Evolutionary conservation across 2,113 vertebrate genomes (phyloP), one percentile per base, ranked within the genome.

Genomic region (Patagioenas fasciata): DNA sequence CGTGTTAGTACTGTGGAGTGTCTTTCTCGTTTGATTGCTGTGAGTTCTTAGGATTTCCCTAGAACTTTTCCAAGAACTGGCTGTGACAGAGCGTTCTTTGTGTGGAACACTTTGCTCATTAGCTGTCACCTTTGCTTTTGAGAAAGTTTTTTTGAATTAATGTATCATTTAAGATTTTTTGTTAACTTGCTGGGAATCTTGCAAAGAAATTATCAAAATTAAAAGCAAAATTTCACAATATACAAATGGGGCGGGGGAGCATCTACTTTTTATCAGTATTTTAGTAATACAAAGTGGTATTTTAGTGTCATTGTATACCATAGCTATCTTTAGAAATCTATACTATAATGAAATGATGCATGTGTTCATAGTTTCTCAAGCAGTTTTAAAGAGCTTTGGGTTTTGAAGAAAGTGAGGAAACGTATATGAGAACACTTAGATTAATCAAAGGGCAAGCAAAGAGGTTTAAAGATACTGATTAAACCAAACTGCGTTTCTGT

Each of bases 71-170:
- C 51, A 15, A 87, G 77, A 91, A 21, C 11, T 13, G 53, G 9
- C 74, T 56, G 0, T 34, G 38, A 3, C 6, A 11, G 70, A 67
- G 44, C 18, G 65, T 36, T 5, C 4, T 31, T 13, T 4, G 4
- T 8, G 6, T 57, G 17, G 38, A 69, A n/a, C 25, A 9, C 4
- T 74, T 17, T 15, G 7, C 13, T n/a, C 64, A 31, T 57, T 61
- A 51, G 34, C 64, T 57, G 0, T 73, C 54, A 18, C 11, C 11
- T 77, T 18, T 9, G 11, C 5, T 3, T 54, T 82, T 58, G 9
- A 71, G 40, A 84, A 67, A 19, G 3, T 18, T n/a, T n/a, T 38
- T 32, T 67, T 67, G 3, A 65, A 19, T 65, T 15, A n/a, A 29
- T 44, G 7, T 29, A 31, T 66, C 58, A 67, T 54, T 17, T 64